Evolutionary conservation across 2,888 invertebrate genomes (phyloP).

Genomic region (Cataglyphis cursor): DNA sequence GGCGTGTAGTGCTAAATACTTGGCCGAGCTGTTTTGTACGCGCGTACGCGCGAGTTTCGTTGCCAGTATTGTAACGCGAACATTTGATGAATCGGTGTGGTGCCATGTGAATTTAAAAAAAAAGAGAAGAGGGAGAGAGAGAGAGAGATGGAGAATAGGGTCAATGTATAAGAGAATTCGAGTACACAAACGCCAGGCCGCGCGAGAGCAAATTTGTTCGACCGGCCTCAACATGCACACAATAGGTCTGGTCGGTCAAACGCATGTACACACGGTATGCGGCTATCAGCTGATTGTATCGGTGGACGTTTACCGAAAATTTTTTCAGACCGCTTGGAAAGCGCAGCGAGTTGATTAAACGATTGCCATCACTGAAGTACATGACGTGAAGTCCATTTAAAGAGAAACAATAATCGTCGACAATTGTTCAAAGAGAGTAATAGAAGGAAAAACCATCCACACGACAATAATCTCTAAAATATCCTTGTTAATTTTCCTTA

Average conservation of each 20-base stretch:
- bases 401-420: neutral
- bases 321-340: conserved; percentile 9
- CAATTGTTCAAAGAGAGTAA: neutral
- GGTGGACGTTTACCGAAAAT: conserved; percentile 16
- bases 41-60: conserved; percentile 6
- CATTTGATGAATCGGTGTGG: conserved; percentile 34
- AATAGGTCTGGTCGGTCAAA: conserved; percentile 32
- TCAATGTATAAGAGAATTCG: conserved; percentile 38
- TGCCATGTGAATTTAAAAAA: conserved; percentile 32
- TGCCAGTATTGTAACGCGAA: conserved; percentile 35
- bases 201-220: conserved; percentile 44
- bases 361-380: neutral
- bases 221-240: conserved; percentile 31
- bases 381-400: neutral
- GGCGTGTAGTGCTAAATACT: conserved; percentile 32
- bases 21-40: conserved; percentile 20
- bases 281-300: conserved; percentile 46
- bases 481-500: neutral
- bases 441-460: neutral
- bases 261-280: conserved; percentile 6
- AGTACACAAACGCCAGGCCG: neutral
- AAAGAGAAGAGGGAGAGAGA: too few species aligned
- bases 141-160: neutral
- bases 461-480: neutral
- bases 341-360: conserved; percentile 25